These are phyloP conservation scores for Mesodorylaimus sp. DNA, from an alignment of 2,888 invertebrate genomes.

Conservation along the genomic window DNA sequence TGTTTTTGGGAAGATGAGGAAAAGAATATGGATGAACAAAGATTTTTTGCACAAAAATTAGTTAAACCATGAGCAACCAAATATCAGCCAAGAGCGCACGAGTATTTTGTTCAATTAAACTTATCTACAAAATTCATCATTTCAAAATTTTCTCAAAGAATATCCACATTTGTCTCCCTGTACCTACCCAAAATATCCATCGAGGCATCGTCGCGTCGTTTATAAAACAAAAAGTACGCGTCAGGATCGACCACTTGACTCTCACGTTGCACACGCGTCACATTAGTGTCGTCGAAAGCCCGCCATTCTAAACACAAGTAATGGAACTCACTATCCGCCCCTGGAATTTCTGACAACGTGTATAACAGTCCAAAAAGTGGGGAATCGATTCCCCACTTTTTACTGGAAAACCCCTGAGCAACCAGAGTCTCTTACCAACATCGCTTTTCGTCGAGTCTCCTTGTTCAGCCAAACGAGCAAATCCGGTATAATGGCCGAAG, in stretches of 20 bases:
- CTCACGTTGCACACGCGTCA: conserved; percentile 18
- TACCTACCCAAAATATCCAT: no score
- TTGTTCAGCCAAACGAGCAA: conserved; percentile 31
- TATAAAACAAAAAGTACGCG: conserved; percentile 32
- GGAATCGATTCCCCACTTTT: no score
- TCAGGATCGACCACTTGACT: conserved; percentile 22
- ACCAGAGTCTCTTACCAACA: conserved; percentile 29
- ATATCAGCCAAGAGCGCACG: no score
- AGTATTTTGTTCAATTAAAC: no score
- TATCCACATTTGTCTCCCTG: no score
- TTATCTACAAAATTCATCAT: no score
- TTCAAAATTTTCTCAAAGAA: no score
- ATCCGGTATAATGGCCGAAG: conserved; percentile 39
- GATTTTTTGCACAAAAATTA: no score
- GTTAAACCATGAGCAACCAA: no score
- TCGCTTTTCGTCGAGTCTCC: conserved; percentile 28
- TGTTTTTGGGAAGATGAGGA: no score
- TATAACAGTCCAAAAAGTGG: background rate
- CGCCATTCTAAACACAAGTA: conserved; percentile 24
- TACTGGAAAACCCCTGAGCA: no score
- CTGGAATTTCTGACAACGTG: background rate
- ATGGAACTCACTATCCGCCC: background rate
- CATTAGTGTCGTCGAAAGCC: conserved; percentile 30
- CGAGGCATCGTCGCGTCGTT: conserved; percentile 15
- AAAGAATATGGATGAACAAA: no score